Evolutionary conservation across 2,888 invertebrate genomes (phyloP), one percentile per base, ranked within the genome.

Genomic region (Trachelus troglodyta): DNA sequence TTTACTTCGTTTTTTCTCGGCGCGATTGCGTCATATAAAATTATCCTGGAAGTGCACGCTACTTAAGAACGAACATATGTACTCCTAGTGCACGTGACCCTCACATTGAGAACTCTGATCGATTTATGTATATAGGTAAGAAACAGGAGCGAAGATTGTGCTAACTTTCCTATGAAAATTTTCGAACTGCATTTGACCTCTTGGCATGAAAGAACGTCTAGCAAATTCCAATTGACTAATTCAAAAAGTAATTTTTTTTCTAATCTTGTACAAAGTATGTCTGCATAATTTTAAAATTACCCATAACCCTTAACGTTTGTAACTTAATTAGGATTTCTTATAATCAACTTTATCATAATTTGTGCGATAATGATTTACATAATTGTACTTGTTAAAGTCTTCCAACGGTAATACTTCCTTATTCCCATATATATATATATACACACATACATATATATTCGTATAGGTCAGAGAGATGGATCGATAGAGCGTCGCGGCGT

Each of bases 391-490:
- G 9, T 23, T 56, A 56, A 56, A 56, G 15, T 15, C 56, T 56
- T 56, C 0, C 9, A 56, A 56, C 9, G 23, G 9, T 56, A 56
- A 56, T 23, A 56, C 1, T 23, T 56, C 1, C 23, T 9, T 9
- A 9, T 56, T 56, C 9, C 2, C 2, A 23, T 75, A 75, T 80
- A 74, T 76, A 69, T 69, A 56, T 33, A 33, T 2, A n/a, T n/a
- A n/a, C n/a, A 33, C 3, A 33, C 3, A 33, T 78, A 69, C 79
- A 78, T 69, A 80, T 30, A 76, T 71, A 34, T 76, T 79, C 76
- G 73, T 84, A 87, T 40, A 40, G 40, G 15, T 40, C 40, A 40
- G 15, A 15, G 40, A 40, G 15, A 40, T 40, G 40, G 40, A 40
- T 40, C 40, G 40, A 40, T 40, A 1, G 11, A 34, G 34, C 34